Percentiles rank a stretch among this genome's conserved stretches.
These are phyloP conservation scores for Lottia gigantea DNA, from an alignment of 2,888 invertebrate species.

Conservation along the genomic window DNA sequence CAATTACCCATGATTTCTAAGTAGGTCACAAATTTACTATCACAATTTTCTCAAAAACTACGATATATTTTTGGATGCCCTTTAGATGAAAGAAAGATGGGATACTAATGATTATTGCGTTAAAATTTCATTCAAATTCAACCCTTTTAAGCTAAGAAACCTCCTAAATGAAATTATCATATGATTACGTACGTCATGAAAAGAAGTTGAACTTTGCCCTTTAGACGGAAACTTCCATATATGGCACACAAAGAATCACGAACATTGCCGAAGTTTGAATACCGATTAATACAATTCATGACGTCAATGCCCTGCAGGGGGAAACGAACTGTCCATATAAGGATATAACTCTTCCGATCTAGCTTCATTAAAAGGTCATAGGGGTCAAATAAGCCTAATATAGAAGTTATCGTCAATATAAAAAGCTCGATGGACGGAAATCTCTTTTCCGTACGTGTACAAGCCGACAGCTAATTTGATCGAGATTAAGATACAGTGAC, in stretches of 20 bases:
- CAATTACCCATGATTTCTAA: slow-evolving; percentile 24
- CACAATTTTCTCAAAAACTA: not conserved
- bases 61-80: not conserved
- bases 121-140: not conserved
- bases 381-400: not conserved
- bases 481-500: no score
- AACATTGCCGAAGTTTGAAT: slow-evolving; percentile 29
- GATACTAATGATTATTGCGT: not conserved
- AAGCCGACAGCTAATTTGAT: no score
- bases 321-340: slow-evolving; percentile 39
- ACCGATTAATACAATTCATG: slow-evolving; percentile 28
- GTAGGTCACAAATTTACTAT: slow-evolving; percentile 32
- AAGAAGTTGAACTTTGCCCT: slow-evolving; percentile 34
- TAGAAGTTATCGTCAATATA: slow-evolving; percentile 2
- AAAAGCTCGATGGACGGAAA: no score
- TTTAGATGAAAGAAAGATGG: not conserved
- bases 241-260: slow-evolving; percentile 47
- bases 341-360: slow-evolving; percentile 31
- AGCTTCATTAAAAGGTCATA: not conserved
- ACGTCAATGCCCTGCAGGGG: slow-evolving; percentile 25
- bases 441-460: no score
- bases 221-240: slow-evolving; percentile 54
- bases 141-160: slow-evolving; percentile 16
- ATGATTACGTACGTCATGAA: slow-evolving; percentile 13
- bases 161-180: slow-evolving; percentile 19